These are phyloP conservation scores for Zaprionus davidi DNA, from an alignment of 1,140 invertebrate species.

Conservation along the genomic window DNA sequence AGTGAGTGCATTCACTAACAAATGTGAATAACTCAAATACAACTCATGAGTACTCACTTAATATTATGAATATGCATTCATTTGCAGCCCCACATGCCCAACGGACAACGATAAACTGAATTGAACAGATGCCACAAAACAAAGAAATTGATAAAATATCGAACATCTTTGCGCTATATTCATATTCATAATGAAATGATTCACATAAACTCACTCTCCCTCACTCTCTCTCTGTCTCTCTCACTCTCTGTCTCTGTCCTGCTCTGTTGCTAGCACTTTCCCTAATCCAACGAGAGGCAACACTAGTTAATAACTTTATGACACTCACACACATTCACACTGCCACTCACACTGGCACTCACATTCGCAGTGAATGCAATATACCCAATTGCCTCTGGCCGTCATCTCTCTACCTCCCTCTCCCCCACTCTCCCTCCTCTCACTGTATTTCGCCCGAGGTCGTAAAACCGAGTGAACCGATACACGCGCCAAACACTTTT, in stretches of 20 bases:
- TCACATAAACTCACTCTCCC: constrained; percentile 19
- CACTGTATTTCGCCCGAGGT: constrained; percentile 2
- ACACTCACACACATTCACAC: constrained; percentile 42
- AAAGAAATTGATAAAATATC: constrained; percentile 1
- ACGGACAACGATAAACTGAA: neutral
- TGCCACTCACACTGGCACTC: constrained; percentile 8
- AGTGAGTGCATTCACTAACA: neutral
- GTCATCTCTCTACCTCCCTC: neutral
- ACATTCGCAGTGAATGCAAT: constrained; percentile 40
- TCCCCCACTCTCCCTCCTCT: neutral
- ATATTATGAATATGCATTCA: neutral
- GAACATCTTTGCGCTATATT: constrained; percentile 11
- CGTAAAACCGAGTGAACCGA: constrained; percentile 54
- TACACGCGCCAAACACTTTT: constrained; percentile 77
- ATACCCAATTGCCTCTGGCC: constrained; percentile 49
- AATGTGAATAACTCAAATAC: neutral
- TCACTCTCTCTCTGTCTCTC: neutral
- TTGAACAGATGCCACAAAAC: constrained; percentile 2
- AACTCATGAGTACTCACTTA: neutral
- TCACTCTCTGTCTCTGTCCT: constrained; percentile 1
- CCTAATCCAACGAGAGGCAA: constrained; percentile 35
- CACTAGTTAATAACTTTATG: constrained; percentile 73
- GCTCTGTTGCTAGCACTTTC: constrained; percentile 34
- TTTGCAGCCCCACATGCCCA: neutral
- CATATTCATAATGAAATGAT: constrained; percentile 37